phyloP scores from a whole-genome alignment of 2,113 vertebrate species.

The Mesembrinibis cayennensis region DNA sequence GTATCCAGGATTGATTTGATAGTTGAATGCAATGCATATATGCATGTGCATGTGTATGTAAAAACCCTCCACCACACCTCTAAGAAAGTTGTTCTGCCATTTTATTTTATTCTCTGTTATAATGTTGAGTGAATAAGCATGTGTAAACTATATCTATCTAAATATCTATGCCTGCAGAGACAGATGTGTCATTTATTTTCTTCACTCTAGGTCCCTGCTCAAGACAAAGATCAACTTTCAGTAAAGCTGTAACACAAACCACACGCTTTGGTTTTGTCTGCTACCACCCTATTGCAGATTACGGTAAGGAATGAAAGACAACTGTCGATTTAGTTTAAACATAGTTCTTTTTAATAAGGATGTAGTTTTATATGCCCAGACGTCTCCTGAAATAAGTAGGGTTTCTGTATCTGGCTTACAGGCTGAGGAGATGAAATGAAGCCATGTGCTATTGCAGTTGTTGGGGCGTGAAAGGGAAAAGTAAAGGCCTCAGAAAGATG shows the following conservation, averaged over 20 bases:
- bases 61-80: neutral
- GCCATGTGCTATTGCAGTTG: neutral
- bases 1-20: neutral
- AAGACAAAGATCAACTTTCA: conserved; percentile 65
- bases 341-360: neutral
- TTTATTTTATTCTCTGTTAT: neutral
- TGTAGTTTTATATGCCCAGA: neutral
- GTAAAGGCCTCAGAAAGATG: neutral
- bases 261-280: conserved; percentile 52
- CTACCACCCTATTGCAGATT: conserved; percentile 48
- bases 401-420: neutral
- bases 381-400: neutral
- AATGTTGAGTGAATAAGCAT: neutral
- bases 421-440: neutral
- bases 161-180: neutral
- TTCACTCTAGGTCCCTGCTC: conserved; percentile 55
- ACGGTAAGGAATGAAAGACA: conserved; percentile 47
- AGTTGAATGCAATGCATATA: neutral
- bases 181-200: neutral
- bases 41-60: rapidly evolving
- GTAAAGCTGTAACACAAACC: neutral
- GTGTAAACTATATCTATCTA: neutral
- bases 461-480: neutral
- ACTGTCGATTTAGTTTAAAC: neutral
- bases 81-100: neutral